Percentiles rank a stretch among this genome's conserved stretches.
Evolutionary conservation across 1,140 invertebrate species (phyloP).

Genomic region (Gryllus bimaculatus): DNA sequence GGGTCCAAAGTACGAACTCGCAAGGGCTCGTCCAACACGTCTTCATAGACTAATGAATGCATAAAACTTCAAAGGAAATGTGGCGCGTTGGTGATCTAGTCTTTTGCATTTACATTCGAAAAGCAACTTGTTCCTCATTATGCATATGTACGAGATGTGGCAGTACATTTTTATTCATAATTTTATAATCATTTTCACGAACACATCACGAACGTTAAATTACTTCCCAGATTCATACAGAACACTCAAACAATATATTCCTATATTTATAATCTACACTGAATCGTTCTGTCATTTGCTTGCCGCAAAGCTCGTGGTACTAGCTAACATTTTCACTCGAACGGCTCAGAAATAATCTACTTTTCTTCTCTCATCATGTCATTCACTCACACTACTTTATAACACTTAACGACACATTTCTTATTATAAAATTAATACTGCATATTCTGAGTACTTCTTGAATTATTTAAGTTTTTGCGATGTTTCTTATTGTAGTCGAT

Average conservation of each 20-base stretch:
- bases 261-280: background rate
- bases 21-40: background rate
- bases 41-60: background rate
- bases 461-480: too few species aligned
- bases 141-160: too few species aligned
- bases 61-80: background rate
- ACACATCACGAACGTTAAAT: background rate
- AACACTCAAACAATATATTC: background rate
- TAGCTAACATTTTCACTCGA: too few species aligned
- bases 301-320: too few species aligned
- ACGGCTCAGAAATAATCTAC: too few species aligned
- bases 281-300: background rate
- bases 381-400: background rate
- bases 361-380: background rate
- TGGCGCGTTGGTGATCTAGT: background rate
- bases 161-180: background rate
- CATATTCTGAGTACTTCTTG: background rate
- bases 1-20: background rate
- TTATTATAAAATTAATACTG: constrained; percentile 1
- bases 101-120: background rate
- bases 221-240: background rate
- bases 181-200: background rate
- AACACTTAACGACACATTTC: background rate
- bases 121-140: background rate
- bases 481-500: background rate